A percentile compares a stretch with the other conserved stretches of the same genome.
Conservation (phyloP, 1,140 invertebrate genomes). For the Leptinotarsa lineolata region DNA sequence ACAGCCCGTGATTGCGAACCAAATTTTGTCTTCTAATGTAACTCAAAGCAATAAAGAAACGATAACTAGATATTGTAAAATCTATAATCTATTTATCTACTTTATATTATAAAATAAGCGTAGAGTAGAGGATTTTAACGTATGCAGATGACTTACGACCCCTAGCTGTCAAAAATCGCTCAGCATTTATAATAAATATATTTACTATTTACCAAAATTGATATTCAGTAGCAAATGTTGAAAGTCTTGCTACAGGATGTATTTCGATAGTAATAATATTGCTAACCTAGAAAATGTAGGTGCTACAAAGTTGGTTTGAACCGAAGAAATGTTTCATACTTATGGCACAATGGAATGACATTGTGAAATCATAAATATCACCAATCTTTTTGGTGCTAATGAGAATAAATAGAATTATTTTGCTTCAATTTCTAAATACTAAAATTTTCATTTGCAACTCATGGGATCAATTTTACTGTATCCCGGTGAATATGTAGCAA, state of each 20-base stretch:
- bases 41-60: conserved; percentile 57
- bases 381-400: no score
- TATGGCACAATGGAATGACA: no score
- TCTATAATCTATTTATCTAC: conserved; percentile 52
- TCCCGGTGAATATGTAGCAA: no score
- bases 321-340: no score
- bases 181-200: conserved; percentile 54
- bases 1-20: conserved; percentile 32
- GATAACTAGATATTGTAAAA: conserved; percentile 50
- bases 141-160: conserved; percentile 48
- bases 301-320: no score
- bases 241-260: conserved; percentile 39
- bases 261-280: background rate
- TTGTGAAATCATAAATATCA: no score
- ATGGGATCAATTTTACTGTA: no score
- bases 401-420: no score
- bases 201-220: conserved; percentile 48
- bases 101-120: conserved; percentile 41
- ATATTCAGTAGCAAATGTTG: conserved; percentile 52
- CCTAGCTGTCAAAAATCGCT: conserved; percentile 51
- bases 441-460: no score
- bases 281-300: no score
- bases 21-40: conserved; percentile 57
- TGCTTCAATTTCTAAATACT: no score
- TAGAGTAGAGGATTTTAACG: conserved; percentile 41